Percentiles rank a stretch among this genome's conserved stretches.
phyloP scores from a whole-genome alignment of 1,140 invertebrate genomes.

The Zophobas morio region DNA sequence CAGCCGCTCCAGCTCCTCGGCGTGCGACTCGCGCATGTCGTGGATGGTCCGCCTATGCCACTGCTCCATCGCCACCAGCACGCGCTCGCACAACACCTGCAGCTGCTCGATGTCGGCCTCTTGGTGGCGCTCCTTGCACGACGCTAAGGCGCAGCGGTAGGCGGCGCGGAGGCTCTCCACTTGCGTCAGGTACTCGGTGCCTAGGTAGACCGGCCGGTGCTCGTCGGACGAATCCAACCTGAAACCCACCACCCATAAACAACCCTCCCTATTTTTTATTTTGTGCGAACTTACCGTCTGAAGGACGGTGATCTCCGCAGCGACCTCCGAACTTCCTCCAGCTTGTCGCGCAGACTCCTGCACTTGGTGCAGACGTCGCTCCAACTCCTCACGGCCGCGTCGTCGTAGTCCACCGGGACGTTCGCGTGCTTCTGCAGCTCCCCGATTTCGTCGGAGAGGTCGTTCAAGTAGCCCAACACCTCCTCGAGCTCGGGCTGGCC shows the following conservation, averaged over 20 bases:
- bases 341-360: constrained; percentile 53
- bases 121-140: constrained; percentile 83
- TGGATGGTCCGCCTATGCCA: constrained; percentile 88
- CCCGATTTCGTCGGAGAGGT: constrained; percentile 55
- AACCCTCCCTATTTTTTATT: no score
- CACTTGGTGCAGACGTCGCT: constrained; percentile 69
- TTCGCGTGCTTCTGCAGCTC: constrained; percentile 60
- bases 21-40: constrained; percentile 89
- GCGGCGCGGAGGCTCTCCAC: constrained; percentile 81
- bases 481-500: constrained; percentile 59
- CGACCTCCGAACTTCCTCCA: constrained; percentile 51
- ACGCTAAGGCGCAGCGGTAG: constrained; percentile 76
- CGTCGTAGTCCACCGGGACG: constrained; percentile 46
- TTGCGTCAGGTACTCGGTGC: constrained; percentile 84
- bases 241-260: not conserved
- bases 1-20: constrained; percentile 80
- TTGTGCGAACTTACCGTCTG: constrained; percentile 47
- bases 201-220: constrained; percentile 68
- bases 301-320: constrained; percentile 49
- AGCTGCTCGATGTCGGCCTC: constrained; percentile 90
- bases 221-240: constrained; percentile 59
- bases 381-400: constrained; percentile 58
- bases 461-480: constrained; percentile 57
- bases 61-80: constrained; percentile 88
- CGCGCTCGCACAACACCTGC: constrained; percentile 87